These are phyloP conservation scores for Megalops cyprinoides DNA, from an alignment of 2,797 vertebrate species.

Conservation along the genomic window DNA sequence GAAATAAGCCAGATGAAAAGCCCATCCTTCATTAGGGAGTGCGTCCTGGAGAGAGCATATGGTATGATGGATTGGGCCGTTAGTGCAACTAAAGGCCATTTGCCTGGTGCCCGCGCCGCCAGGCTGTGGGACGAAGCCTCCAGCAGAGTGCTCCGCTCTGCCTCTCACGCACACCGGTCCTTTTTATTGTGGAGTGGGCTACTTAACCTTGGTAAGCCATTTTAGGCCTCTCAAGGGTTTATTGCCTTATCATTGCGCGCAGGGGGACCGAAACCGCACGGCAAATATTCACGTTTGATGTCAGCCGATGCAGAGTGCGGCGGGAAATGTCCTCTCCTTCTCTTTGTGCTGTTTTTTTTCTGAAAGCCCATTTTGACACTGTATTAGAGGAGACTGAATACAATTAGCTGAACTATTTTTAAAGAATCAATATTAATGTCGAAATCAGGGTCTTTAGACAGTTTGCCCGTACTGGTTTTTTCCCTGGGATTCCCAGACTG, in stretches of 20 bases:
- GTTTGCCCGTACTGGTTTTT: too few species aligned
- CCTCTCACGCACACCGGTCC: constrained; percentile 54
- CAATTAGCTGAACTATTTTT: too few species aligned
- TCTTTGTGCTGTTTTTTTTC: not conserved
- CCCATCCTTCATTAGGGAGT: constrained; percentile 81
- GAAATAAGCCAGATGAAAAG: constrained; percentile 55
- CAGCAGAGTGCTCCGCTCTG: constrained; percentile 72
- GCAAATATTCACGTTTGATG: not conserved
- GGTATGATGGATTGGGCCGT: constrained; percentile 82
- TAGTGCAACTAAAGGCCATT: constrained; percentile 84
- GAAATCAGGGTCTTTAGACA: too few species aligned
- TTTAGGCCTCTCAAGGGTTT: constrained; percentile 41
- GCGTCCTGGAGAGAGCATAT: constrained; percentile 84
- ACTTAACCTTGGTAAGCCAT: constrained; percentile 79
- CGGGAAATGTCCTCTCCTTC: not conserved
- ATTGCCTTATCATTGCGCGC: not conserved
- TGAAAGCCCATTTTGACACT: too few species aligned
- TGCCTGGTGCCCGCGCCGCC: constrained; percentile 74
- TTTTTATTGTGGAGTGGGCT: constrained; percentile 68
- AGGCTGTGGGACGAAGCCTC: constrained; percentile 65
- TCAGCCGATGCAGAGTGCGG: not conserved
- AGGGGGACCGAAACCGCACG: not conserved
- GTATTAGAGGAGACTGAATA: too few species aligned
- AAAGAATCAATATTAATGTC: too few species aligned
- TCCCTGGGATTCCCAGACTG: too few species aligned